Evolutionary conservation across 2,888 invertebrate species (phyloP).

Genomic region (Lasioglossum lativentre): DNA sequence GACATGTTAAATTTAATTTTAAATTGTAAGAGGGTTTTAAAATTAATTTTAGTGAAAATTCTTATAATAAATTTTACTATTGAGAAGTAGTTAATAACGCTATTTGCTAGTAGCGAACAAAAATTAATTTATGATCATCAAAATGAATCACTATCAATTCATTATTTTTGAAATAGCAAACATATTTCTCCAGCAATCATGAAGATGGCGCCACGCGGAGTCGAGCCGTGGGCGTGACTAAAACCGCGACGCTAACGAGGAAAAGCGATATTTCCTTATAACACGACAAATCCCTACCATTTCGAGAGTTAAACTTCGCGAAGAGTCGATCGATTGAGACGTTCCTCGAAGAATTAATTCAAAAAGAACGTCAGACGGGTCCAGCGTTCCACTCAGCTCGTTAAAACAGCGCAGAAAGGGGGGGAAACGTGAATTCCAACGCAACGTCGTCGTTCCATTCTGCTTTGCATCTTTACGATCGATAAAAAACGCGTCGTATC

Average conservation of each 20-base stretch:
- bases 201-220: not conserved
- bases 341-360: not conserved
- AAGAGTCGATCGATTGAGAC: not conserved
- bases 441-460: slow-evolving; percentile 23
- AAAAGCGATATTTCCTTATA: not conserved
- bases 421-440: slow-evolving; percentile 7
- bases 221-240: not conserved
- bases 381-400: not conserved
- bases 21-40: no score
- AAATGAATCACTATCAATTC: no score
- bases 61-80: no score
- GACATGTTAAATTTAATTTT: no score
- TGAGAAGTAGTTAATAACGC: no score
- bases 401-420: slow-evolving; percentile 4
- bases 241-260: not conserved
- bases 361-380: not conserved
- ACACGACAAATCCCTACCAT: not conserved
- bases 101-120: no score
- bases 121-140: no score
- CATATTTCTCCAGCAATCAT: not conserved
- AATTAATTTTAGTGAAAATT: no score
- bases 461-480: slow-evolving; percentile 51
- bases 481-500: slow-evolving; percentile 17
- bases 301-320: not conserved
- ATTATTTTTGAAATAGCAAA: no score